Percentiles rank a stretch among this genome's conserved stretches.
phyloP scores from a whole-genome alignment of 2,797 vertebrate genomes.

The Takifugu ocellatus region DNA sequence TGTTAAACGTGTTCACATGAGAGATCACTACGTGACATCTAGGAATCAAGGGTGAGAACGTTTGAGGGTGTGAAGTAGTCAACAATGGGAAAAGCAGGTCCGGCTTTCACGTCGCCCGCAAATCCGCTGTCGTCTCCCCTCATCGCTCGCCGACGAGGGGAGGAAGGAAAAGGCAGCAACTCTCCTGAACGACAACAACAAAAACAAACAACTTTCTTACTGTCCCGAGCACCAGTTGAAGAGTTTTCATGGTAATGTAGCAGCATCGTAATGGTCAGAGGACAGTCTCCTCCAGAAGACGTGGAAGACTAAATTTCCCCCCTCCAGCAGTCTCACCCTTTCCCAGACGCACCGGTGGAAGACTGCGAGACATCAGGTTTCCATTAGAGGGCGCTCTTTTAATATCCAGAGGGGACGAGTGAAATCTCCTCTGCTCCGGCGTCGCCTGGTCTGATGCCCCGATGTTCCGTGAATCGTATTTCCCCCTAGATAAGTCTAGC shows the following conservation, averaged over 20 bases:
- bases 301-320: constrained; percentile 76
- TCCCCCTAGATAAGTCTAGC: constrained; percentile 35
- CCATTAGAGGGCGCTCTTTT: constrained; percentile 33
- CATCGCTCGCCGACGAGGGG: constrained; percentile 48
- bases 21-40: constrained; percentile 59
- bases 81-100: constrained; percentile 49
- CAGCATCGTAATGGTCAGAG: constrained; percentile 73
- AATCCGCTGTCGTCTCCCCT: constrained; percentile 40
- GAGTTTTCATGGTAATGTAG: constrained; percentile 74
- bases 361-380: constrained; percentile 69
- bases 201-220: constrained; percentile 34
- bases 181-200: constrained; percentile 29
- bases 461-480: constrained; percentile 35
- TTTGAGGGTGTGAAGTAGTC: constrained; percentile 58
- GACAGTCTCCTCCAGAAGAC: constrained; percentile 59
- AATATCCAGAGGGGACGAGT: constrained; percentile 48
- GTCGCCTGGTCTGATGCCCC: constrained; percentile 35
- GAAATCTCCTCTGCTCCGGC: constrained; percentile 33
- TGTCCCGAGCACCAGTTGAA: constrained; percentile 65
- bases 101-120: constrained; percentile 35
- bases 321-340: constrained; percentile 77
- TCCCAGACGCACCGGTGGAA: constrained; percentile 74
- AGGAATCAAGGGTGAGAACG: constrained; percentile 49
- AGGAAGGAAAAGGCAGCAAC: constrained; percentile 57
- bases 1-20: constrained; percentile 41